Evolutionary conservation across 2,797 vertebrate species (phyloP), one percentile per base, ranked within the genome.

Genomic region (Philypnodon macrostomus): DNA sequence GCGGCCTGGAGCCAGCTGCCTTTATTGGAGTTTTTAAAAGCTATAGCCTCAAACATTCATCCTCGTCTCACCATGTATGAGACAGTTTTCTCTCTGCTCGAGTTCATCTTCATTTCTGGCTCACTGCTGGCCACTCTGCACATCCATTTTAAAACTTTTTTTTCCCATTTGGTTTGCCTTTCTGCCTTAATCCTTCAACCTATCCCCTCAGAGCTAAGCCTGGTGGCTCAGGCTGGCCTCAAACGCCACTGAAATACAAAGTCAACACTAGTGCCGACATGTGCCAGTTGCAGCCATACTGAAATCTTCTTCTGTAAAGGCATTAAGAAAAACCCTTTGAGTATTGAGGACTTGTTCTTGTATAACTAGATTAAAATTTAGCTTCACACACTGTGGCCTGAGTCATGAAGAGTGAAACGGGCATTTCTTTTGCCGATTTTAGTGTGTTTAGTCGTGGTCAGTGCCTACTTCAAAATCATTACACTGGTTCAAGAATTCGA

Each of bases 1-100:
- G 41, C 44, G 21, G 71, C 73, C 58, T 21, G 27, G 49, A 75
- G 69, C 73, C 77, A 71, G 73, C 57, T 77, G 67, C 64, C 62
- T 63, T 79, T 75, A 77, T 73, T 79, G 58, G 56, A 74, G 66
- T 75, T 80, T 76, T 64, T 62, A 67, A 77, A 80, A 79, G 67
- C 68, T 53, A 45, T 46, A 59, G 73, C 73, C 69, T 73, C 62
- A 70, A 80, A 81, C 66, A 69, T 76, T 79, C 63, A 75, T 80
- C 51, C 73, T 61, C 55, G 44, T 76, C 67, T 76, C 51, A 58
- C 77, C 67, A 71, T 45, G 21, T 72, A 53, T 14, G 6, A 48
- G 57, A 67, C 54, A 29, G 62, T 63, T 83, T 36, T 33, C 53
- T 9, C 45, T 39, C 45, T 13, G 45, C 45, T 58, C 57, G 58